Percentiles rank a stretch among this genome's conserved stretches.
These are phyloP conservation scores for Electrona antarctica DNA, from an alignment of 2,113 vertebrate genomes.

Conservation along the genomic window DNA sequence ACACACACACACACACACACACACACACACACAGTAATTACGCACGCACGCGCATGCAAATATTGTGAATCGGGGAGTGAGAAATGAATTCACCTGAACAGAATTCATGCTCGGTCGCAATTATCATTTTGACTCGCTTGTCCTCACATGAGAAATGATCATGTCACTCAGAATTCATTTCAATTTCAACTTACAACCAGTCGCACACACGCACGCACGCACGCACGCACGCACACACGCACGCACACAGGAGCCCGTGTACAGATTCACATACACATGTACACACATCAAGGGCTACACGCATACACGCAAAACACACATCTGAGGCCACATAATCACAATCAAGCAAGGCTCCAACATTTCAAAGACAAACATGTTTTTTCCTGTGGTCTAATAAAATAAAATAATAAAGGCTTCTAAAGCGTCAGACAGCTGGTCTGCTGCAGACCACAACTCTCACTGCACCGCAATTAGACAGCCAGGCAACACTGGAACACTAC, in stretches of 20 bases:
- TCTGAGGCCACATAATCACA: constrained; percentile 71
- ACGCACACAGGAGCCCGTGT: constrained; percentile 15
- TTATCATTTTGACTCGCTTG: too few relatives aligned
- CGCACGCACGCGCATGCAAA: too few relatives aligned
- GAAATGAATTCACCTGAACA: too few relatives aligned
- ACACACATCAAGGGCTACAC: neutral
- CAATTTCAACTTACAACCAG: too few relatives aligned
- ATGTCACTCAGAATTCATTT: too few relatives aligned
- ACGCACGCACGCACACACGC: constrained; percentile 39
- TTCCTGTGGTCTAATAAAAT: constrained; percentile 87
- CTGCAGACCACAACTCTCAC: constrained; percentile 50
- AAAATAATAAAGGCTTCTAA: constrained; percentile 69
- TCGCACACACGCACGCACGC: constrained; percentile 11
- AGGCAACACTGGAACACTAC: constrained; percentile 76
- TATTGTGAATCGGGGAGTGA: too few relatives aligned
- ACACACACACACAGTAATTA: too few relatives aligned
- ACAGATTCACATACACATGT: neutral
- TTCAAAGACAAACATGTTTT: constrained; percentile 86
- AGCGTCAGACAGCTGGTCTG: constrained; percentile 72
- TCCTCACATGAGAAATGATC: too few relatives aligned
- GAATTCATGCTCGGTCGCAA: too few relatives aligned
- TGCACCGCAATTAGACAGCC: constrained; percentile 81
- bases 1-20: neutral
- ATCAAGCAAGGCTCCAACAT: constrained; percentile 79
- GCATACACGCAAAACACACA: constrained; percentile 12